Conservation (phyloP, 2,888 invertebrate genomes). For the Ennomos quercinarius region DNA sequence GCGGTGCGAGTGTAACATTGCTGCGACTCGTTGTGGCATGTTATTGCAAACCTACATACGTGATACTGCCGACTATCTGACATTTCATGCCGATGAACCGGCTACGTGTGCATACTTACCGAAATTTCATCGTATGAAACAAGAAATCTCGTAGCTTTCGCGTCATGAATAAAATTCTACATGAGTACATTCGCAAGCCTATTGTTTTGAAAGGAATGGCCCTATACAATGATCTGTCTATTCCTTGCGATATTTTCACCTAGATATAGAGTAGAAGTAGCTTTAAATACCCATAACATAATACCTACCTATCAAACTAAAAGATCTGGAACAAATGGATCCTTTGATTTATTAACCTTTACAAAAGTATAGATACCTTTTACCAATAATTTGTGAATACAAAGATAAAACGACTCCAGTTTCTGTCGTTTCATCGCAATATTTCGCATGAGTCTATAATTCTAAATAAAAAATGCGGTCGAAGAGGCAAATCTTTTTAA, state of each 20-base stretch:
- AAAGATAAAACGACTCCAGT: constrained; percentile 38
- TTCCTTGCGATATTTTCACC: constrained; percentile 4
- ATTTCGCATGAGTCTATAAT: constrained; percentile 76
- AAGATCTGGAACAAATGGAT: not conserved
- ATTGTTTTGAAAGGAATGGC: constrained; percentile 27
- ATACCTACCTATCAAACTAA: not conserved
- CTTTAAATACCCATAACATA: no score
- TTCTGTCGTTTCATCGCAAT: constrained; percentile 65
- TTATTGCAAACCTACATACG: constrained; percentile 84
- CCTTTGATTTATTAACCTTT: constrained; percentile 5
- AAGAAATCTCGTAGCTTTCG: constrained; percentile 55
- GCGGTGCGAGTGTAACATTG: constrained; percentile 79
- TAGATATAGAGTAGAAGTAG: not conserved
- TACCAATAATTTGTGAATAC: constrained; percentile 29
- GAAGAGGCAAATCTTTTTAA: constrained; percentile 83
- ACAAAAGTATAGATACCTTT: constrained; percentile 3
- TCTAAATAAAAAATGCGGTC: constrained; percentile 73
- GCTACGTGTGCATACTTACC: constrained; percentile 71
- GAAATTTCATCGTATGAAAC: constrained; percentile 61
- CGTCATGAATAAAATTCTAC: constrained; percentile 46
- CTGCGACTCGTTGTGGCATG: constrained; percentile 82
- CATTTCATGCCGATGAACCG: constrained; percentile 83
- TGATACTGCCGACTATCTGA: constrained; percentile 77
- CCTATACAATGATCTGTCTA: constrained; percentile 19
- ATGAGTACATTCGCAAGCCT: constrained; percentile 39